Evolutionary conservation across 2,888 invertebrate genomes (phyloP).

Genomic region (Eremobia ochroleuca): DNA sequence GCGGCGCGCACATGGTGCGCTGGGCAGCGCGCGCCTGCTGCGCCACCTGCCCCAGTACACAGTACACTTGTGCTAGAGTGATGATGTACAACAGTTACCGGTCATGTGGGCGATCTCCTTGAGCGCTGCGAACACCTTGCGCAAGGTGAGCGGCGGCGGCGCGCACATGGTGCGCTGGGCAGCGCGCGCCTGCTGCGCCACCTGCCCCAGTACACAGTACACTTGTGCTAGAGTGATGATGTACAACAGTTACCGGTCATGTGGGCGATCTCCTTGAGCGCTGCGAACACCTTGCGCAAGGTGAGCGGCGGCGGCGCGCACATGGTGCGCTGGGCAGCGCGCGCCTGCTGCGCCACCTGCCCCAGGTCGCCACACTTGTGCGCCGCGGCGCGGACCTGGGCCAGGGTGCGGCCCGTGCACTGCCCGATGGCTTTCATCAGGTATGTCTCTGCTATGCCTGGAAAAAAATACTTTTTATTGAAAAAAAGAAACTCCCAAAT

Average conservation of each 20-base stretch:
- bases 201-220: conserved; percentile 93
- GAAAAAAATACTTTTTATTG: neutral
- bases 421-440: conserved; percentile 98
- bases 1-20: too few species aligned
- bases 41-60: too few species aligned
- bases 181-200: conserved; percentile 96
- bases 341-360: conserved; percentile 96
- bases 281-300: conserved; percentile 94
- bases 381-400: conserved; percentile 94
- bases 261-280: conserved; percentile 95
- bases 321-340: conserved; percentile 96
- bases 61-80: too few species aligned
- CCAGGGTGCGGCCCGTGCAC: conserved; percentile 96
- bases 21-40: too few species aligned
- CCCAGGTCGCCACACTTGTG: conserved; percentile 95
- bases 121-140: too few species aligned
- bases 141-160: too few species aligned
- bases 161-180: conserved; percentile 97
- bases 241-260: conserved; percentile 38
- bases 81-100: too few species aligned
- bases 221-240: neutral
- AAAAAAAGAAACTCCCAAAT: neutral
- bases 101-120: too few species aligned
- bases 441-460: conserved; percentile 98
- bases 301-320: conserved; percentile 95